phyloP scores from a whole-genome alignment of 2,888 invertebrate species.

The Andricus curvator region DNA sequence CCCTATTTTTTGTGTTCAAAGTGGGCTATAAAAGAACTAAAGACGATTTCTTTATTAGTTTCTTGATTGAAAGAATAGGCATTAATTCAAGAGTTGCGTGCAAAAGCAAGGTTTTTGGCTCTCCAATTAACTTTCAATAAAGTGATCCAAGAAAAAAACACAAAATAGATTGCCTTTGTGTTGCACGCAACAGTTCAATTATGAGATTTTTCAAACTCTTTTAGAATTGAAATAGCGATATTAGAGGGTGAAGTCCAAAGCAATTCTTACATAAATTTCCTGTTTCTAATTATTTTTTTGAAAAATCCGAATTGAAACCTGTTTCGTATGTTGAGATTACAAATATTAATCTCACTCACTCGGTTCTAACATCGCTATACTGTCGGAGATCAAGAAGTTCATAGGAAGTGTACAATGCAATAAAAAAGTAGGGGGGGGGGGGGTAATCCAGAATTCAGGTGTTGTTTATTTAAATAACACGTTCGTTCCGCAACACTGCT shows the following conservation, averaged over 20 bases:
- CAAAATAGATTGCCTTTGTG: constrained; percentile 25
- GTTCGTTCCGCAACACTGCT: no score
- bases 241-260: background rate
- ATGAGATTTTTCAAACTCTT: constrained; percentile 32
- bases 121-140: constrained; percentile 38
- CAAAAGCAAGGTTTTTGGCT: constrained; percentile 31
- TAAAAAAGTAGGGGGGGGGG: no score
- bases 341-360: no score
- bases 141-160: constrained; percentile 26
- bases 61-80: constrained; percentile 26
- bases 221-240: constrained; percentile 10
- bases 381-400: no score
- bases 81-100: constrained; percentile 23
- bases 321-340: no score
- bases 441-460: no score
- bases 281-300: no score
- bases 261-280: no score
- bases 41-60: background rate
- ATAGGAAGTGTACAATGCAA: no score
- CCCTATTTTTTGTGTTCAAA: background rate
- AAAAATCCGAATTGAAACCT: no score
- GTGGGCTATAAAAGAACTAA: background rate
- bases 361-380: no score
- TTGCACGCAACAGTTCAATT: constrained; percentile 39
- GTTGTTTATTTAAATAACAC: no score